Conservation (phyloP, 1,140 invertebrate genomes). For the Drosophila setifemur region DNA sequence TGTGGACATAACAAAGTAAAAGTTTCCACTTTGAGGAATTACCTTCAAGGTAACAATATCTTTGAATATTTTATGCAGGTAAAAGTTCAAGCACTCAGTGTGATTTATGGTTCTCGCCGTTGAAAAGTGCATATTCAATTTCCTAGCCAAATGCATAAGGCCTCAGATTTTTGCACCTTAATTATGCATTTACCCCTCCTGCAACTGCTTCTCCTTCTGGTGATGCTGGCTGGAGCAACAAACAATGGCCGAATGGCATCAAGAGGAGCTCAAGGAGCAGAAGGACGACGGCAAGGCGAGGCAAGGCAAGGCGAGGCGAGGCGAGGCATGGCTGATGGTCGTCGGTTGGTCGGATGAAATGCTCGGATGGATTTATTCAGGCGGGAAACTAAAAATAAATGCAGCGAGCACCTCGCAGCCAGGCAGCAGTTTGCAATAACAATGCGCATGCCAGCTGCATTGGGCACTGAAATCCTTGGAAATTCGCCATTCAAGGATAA, state of each 20-base stretch:
- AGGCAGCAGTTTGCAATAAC: slow-evolving; percentile 47
- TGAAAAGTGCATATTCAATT: slow-evolving; percentile 4
- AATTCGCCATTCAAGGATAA: slow-evolving; percentile 78
- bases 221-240: slow-evolving; percentile 4
- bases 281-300: too few relatives aligned
- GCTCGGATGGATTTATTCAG: slow-evolving; percentile 59
- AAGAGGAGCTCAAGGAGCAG: background rate
- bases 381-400: slow-evolving; percentile 72
- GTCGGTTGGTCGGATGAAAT: slow-evolving; percentile 33
- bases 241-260: slow-evolving; percentile 45
- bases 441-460: slow-evolving; percentile 68
- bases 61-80: too few relatives aligned
- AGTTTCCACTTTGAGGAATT: too few relatives aligned
- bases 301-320: background rate
- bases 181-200: slow-evolving; percentile 62
- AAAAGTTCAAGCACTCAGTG: too few relatives aligned
- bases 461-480: slow-evolving; percentile 63
- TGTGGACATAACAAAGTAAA: too few relatives aligned
- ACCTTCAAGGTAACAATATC: too few relatives aligned
- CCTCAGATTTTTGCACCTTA: slow-evolving; percentile 40
- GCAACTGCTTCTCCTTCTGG: background rate
- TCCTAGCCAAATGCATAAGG: slow-evolving; percentile 11
- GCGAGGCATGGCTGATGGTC: slow-evolving; percentile 13
- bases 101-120: background rate
- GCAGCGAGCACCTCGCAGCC: slow-evolving; percentile 34